These are phyloP conservation scores for Erethizon dorsatum DNA, from an alignment of 2,797 vertebrate species.

Conservation along the genomic window DNA sequence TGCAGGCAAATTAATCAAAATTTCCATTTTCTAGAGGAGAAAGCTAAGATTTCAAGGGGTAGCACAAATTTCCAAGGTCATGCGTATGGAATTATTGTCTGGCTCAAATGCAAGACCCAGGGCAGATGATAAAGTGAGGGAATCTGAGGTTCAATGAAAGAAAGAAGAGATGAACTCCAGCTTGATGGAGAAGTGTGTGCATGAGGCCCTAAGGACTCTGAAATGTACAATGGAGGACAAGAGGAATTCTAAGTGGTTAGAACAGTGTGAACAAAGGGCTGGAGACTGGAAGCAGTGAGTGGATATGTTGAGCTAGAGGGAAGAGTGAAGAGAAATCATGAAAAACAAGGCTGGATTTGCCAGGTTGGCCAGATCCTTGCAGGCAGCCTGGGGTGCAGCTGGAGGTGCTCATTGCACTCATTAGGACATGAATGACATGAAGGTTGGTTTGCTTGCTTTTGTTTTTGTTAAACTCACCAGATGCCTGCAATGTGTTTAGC, in stretches of 20 bases:
- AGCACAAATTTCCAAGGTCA: neutral
- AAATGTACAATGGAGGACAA: neutral
- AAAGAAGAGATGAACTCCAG: neutral
- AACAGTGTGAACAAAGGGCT: neutral
- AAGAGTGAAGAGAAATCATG: rapidly evolving
- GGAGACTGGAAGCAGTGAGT: neutral
- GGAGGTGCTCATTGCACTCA: neutral
- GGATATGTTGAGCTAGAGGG: neutral
- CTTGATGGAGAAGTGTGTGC: neutral
- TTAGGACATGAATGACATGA: rapidly evolving
- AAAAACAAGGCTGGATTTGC: neutral
- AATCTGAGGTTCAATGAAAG: neutral
- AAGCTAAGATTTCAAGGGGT: neutral
- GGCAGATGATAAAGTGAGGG: neutral
- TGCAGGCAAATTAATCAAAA: no score
- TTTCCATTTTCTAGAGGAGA: neutral
- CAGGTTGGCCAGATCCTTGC: neutral
- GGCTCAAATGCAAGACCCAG: neutral
- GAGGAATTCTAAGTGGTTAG: neutral
- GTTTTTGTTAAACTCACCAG: neutral
- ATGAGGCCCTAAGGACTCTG: neutral
- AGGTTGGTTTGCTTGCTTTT: neutral
- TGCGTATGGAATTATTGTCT: neutral
- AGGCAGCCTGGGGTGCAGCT: neutral
- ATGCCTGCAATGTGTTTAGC: neutral